Conservation (phyloP, 35 echinoderm and acorn worm species). For the Hemicentrotus pulcherrimus region DNA sequence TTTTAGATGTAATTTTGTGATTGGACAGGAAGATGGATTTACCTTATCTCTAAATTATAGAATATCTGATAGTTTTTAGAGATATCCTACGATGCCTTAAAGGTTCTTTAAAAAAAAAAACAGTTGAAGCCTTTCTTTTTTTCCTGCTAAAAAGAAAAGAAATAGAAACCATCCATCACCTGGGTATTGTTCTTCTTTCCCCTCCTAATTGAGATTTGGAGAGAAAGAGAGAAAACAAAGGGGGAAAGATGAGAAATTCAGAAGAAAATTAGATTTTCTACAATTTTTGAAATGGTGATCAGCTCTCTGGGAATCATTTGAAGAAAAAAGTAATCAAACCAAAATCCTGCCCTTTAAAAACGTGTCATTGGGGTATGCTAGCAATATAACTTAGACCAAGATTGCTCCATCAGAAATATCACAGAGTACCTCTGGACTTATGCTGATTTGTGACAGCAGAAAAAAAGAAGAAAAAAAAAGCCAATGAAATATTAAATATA, state of each 20-base stretch:
- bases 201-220: background rate
- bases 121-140: too few species aligned
- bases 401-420: slow-evolving; percentile 4
- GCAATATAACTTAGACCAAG: background rate
- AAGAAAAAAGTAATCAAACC: background rate
- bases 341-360: background rate
- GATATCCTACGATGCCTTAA: background rate
- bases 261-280: background rate
- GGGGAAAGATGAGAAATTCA: background rate
- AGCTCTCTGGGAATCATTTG: background rate
- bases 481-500: background rate
- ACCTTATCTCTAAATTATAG: background rate
- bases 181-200: background rate
- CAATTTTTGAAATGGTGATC: background rate
- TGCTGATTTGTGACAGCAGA: background rate
- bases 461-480: background rate
- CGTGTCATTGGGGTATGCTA: background rate
- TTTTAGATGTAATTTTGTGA: background rate
- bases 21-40: background rate
- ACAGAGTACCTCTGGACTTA: background rate
- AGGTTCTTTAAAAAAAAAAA: too few species aligned
- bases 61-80: background rate
- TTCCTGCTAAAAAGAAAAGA: background rate
- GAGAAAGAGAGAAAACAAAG: background rate
- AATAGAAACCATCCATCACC: background rate